Evolutionary conservation across 2,888 invertebrate species (phyloP).

Genomic region (Cordilura impudica): DNA sequence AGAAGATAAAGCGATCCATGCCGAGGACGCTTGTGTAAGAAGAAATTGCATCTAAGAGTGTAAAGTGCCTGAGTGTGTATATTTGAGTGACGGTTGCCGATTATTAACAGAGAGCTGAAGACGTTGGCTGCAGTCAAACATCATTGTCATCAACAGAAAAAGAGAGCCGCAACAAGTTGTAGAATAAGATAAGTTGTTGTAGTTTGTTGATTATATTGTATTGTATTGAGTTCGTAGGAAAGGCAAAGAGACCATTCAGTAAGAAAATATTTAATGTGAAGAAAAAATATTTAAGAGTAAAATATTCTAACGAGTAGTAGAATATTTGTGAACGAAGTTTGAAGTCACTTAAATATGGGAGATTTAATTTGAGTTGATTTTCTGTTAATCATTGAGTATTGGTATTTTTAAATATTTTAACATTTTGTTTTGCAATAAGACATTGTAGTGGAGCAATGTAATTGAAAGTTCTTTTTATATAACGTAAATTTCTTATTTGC

Average conservation of each 20-base stretch:
- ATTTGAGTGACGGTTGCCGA: constrained; percentile 5
- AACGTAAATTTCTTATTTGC: background rate
- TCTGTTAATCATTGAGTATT: background rate
- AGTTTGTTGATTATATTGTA: constrained; percentile 17
- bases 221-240: background rate
- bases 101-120: constrained; percentile 7
- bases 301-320: background rate
- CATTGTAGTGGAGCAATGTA: background rate
- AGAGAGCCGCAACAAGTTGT: background rate
- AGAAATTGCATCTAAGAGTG: constrained; percentile 3
- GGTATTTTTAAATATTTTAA: background rate
- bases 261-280: background rate
- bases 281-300: background rate
- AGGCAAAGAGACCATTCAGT: background rate
- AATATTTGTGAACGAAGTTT: background rate
- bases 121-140: constrained; percentile 12
- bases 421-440: background rate
- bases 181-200: constrained; percentile 15
- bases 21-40: constrained; percentile 6
- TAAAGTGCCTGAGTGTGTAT: background rate
- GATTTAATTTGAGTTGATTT: background rate
- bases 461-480: background rate
- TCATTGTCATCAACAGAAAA: constrained; percentile 13
- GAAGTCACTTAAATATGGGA: background rate
- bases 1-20: constrained; percentile 13